Evolutionary conservation across 2,888 invertebrate genomes (phyloP).

Genomic region (Horisme vitalbata): DNA sequence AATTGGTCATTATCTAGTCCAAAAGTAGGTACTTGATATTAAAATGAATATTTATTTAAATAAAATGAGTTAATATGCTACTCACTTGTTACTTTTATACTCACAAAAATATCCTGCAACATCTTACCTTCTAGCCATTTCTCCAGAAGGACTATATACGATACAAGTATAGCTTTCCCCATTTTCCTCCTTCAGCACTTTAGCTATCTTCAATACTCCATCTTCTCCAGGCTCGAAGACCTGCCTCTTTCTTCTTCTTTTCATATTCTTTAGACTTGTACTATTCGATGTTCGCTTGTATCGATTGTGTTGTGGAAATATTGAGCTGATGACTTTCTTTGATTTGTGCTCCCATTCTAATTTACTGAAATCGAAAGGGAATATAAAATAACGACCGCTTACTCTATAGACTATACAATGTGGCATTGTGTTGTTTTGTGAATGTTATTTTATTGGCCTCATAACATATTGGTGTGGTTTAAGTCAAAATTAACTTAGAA

Average conservation of each 20-base stretch:
- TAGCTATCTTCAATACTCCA: slow-evolving; percentile 84
- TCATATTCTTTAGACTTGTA: slow-evolving; percentile 19
- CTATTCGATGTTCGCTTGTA: slow-evolving; percentile 57
- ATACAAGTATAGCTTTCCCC: slow-evolving; percentile 92
- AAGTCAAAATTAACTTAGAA: too few relatives aligned
- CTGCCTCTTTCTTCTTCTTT: slow-evolving; percentile 60
- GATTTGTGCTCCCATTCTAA: slow-evolving; percentile 78
- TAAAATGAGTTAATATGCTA: not conserved
- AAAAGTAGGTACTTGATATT: too few relatives aligned
- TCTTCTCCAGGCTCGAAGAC: slow-evolving; percentile 67
- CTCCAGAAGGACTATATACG: slow-evolving; percentile 88
- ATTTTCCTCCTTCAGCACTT: slow-evolving; percentile 85
- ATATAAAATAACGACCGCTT: too few relatives aligned
- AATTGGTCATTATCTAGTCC: too few relatives aligned
- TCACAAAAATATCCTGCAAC: not conserved
- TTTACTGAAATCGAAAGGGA: slow-evolving; percentile 48
- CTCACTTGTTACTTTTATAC: too few relatives aligned
- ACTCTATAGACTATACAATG: too few relatives aligned
- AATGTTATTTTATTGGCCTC: too few relatives aligned
- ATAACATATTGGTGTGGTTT: too few relatives aligned
- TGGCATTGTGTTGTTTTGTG: too few relatives aligned
- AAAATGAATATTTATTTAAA: not conserved
- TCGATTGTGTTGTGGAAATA: slow-evolving; percentile 60
- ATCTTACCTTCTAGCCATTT: slow-evolving; percentile 86
- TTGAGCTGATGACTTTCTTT: slow-evolving; percentile 60